phyloP scores from a whole-genome alignment of 1,140 invertebrate species.

The Hypsibius dujardini region DNA sequence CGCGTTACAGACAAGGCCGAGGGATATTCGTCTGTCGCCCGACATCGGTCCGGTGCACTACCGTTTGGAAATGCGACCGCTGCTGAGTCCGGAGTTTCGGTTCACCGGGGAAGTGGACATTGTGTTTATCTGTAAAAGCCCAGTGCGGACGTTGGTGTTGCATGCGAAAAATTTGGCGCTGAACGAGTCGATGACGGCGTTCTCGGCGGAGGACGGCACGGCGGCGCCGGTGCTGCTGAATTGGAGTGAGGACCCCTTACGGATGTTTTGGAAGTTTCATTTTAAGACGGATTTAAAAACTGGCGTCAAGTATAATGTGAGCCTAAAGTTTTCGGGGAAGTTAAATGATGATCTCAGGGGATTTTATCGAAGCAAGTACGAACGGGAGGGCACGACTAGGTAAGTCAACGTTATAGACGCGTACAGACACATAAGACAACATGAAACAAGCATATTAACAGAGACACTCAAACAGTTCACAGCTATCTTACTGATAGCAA shows the following conservation, averaged over 20 bases:
- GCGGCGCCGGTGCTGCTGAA: not conserved
- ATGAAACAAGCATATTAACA: not conserved
- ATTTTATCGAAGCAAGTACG: constrained; percentile 14
- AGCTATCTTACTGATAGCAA: not conserved
- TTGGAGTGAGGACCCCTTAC: not conserved
- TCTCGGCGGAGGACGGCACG: not conserved
- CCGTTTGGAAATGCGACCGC: not conserved
- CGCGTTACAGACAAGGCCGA: not conserved
- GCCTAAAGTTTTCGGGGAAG: constrained; percentile 6
- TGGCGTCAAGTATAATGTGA: constrained; percentile 14
- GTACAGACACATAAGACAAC: not conserved
- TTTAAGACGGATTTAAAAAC: not conserved
- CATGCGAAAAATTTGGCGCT: constrained; percentile 6
- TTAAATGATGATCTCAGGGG: constrained; percentile 11
- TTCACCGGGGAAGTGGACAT: constrained; percentile 9
- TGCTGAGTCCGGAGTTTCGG: not conserved
- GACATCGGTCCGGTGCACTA: not conserved
- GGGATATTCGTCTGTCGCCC: not conserved
- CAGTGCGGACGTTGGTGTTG: not conserved
- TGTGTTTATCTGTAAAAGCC: not conserved
- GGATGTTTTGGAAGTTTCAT: not conserved
- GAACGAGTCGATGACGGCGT: not conserved
- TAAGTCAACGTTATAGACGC: too few relatives aligned
- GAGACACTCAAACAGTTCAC: not conserved
- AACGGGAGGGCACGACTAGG: constrained; percentile 10